phyloP scores from a whole-genome alignment of 2,888 invertebrate species.

The Phytoseiulus persimilis region DNA sequence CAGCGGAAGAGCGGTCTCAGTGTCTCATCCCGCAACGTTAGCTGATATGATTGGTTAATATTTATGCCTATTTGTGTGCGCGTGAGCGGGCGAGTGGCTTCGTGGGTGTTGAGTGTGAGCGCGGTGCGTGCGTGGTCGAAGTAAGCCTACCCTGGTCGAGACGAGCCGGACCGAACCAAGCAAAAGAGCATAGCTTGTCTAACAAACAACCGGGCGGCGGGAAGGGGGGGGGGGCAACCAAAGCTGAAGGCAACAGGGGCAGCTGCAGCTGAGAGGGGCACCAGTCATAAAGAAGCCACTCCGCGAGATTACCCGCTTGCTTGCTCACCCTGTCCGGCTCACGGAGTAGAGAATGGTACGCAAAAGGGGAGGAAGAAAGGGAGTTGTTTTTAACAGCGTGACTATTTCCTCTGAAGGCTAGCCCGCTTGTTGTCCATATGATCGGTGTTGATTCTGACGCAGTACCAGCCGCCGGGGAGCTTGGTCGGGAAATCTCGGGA shows the following conservation, averaged over 20 bases:
- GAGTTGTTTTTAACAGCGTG: neutral
- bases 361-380: neutral
- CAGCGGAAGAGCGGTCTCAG: neutral
- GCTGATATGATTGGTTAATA: conserved; percentile 38
- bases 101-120: neutral
- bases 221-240: neutral
- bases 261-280: neutral
- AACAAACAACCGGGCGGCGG: neutral
- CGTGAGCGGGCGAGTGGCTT: neutral
- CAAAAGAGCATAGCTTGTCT: neutral
- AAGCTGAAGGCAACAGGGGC: neutral
- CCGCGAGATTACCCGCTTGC: conserved; percentile 28
- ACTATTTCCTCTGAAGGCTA: neutral
- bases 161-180: neutral
- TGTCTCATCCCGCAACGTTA: neutral
- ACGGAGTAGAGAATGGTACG: neutral
- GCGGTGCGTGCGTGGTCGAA: conserved; percentile 6
- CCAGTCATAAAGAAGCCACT: conserved; percentile 37
- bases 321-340: neutral
- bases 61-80: conserved; percentile 35
- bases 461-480: no score
- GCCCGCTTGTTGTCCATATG: neutral
- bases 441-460: neutral
- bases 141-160: neutral
- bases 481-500: no score